Conservation (phyloP, 2,888 invertebrate genomes). For the Entomobrya proxima region DNA sequence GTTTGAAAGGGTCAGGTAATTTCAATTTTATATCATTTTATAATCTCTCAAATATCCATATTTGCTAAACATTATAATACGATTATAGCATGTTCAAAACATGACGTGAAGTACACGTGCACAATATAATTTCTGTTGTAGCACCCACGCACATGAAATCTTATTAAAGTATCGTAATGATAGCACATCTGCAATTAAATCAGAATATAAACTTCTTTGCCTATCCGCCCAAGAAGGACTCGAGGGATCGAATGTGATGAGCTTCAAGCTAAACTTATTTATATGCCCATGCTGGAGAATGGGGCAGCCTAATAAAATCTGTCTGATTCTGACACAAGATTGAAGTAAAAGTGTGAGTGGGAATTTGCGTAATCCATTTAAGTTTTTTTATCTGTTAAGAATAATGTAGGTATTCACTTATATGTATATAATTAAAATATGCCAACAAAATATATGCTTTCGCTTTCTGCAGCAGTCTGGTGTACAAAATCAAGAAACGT, state of each 20-base stretch:
- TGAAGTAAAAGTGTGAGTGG: not conserved
- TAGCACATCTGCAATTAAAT: slow-evolving; percentile 29
- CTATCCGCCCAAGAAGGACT: too few species aligned
- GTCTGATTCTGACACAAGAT: not conserved
- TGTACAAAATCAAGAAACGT: not conserved
- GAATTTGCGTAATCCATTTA: not conserved
- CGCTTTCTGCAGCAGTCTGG: too few species aligned
- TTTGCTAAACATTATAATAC: not conserved
- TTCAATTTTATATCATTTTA: not conserved
- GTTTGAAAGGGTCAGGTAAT: not conserved
- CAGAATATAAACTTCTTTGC: slow-evolving; percentile 5
- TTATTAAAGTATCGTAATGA: not conserved
- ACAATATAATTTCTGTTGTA: too few species aligned
- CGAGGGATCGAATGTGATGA: not conserved
- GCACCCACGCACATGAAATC: too few species aligned
- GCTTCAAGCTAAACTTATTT: not conserved
- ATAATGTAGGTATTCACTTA: not conserved
- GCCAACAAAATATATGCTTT: too few species aligned
- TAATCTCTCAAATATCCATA: slow-evolving; percentile 19
- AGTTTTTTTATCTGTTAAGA: not conserved
- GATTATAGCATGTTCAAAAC: too few species aligned
- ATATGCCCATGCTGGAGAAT: not conserved
- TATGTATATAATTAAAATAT: too few species aligned
- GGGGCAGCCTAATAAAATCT: not conserved
- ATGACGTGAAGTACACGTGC: too few species aligned